A percentile compares a stretch with the other conserved stretches of the same genome.
Evolutionary conservation across 2,113 vertebrate species (phyloP).

Genomic region (Sarotherodon lohbergeri): DNA sequence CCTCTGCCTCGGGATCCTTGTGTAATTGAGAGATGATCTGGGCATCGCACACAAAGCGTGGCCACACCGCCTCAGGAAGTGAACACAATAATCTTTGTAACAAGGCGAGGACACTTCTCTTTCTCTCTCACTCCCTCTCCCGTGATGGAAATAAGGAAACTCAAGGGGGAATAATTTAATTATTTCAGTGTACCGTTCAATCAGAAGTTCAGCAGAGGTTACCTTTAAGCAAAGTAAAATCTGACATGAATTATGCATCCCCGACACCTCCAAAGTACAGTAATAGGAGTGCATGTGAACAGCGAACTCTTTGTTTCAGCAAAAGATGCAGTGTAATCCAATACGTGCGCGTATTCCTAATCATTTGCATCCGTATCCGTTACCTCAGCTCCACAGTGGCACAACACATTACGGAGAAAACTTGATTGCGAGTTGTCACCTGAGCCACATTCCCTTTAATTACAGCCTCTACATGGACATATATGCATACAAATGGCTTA

Average conservation of each 20-base stretch:
- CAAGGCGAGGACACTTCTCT: slow-evolving; percentile 42
- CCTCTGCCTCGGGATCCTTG: slow-evolving; percentile 55
- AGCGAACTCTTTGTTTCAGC: slow-evolving; percentile 19
- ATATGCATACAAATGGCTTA: slow-evolving; percentile 64
- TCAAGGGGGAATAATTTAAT: slow-evolving; percentile 15
- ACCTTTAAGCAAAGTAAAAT: background rate
- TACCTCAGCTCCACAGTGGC: slow-evolving; percentile 2
- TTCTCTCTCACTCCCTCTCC: background rate
- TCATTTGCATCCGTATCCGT: slow-evolving; percentile 34
- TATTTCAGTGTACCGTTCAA: slow-evolving; percentile 8
- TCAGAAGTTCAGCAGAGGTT: background rate
- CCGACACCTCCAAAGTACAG: background rate
- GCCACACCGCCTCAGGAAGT: slow-evolving; percentile 61
- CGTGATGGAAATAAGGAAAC: slow-evolving; percentile 34
- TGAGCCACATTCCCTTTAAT: slow-evolving; percentile 66
- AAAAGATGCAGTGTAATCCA: slow-evolving; percentile 28
- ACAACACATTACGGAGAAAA: slow-evolving; percentile 38
- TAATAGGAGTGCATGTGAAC: background rate
- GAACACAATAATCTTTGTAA: slow-evolving; percentile 66
- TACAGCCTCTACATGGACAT: slow-evolving; percentile 58
- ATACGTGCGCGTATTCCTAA: slow-evolving; percentile 14
- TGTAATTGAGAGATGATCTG: slow-evolving; percentile 68
- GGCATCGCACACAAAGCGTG: slow-evolving; percentile 60
- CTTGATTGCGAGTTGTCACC: slow-evolving; percentile 62
- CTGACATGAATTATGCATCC: background rate